Percentiles rank a stretch among this genome's conserved stretches.
Conservation (phyloP, 2,797 vertebrate species). For the Myotis daubentonii region DNA sequence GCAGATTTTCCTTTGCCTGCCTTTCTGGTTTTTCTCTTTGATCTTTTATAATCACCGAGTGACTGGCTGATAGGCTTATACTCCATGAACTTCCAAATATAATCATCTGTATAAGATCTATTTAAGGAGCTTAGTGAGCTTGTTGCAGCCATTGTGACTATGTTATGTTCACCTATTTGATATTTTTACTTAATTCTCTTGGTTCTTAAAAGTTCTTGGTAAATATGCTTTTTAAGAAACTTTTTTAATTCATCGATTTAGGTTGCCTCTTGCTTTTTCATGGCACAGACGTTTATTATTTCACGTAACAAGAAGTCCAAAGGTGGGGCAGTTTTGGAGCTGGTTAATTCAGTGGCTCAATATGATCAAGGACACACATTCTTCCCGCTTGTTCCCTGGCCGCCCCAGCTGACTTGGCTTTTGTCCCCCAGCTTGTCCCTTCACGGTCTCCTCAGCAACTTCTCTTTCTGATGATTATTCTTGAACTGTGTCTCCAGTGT, state of each 20-base stretch:
- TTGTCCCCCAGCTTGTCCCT: conserved; percentile 22
- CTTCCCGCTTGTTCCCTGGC: conserved; percentile 62
- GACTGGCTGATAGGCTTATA: neutral
- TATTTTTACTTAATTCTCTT: conserved; percentile 59
- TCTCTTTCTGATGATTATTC: conserved; percentile 17
- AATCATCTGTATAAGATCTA: neutral
- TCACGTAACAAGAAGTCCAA: neutral
- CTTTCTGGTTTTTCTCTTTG: conserved; percentile 37
- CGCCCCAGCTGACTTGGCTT: neutral
- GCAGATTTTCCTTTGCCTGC: neutral
- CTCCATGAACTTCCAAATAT: neutral
- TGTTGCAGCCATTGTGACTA: neutral
- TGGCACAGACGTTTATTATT: neutral
- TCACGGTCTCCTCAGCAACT: neutral
- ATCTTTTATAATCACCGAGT: neutral
- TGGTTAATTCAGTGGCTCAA: neutral
- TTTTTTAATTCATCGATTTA: conserved; percentile 8
- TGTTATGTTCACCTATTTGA: neutral
- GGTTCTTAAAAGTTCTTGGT: neutral
- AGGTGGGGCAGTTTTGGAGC: neutral
- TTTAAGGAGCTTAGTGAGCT: neutral
- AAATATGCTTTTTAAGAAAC: conserved; percentile 6
- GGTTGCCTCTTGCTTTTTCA: neutral
- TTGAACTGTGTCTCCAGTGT: neutral
- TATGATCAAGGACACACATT: conserved; percentile 68